Conservation (phyloP, 2,888 invertebrate species). For the Muscina levida region DNA sequence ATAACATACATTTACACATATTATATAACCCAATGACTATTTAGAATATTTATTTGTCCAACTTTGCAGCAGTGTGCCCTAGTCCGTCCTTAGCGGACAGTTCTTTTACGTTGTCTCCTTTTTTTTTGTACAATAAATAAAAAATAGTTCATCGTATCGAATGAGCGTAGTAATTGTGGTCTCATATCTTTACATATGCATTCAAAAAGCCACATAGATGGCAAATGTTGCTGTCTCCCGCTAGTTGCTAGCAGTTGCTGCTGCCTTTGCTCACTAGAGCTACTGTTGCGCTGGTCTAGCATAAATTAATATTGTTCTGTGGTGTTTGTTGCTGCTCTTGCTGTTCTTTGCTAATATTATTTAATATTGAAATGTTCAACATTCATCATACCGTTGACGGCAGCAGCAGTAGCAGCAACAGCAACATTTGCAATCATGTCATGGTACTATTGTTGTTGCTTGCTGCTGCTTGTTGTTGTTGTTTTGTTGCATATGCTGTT, state of each 20-base stretch:
- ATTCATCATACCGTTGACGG: conserved; percentile 15
- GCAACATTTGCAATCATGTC: background rate
- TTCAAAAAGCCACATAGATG: too few species aligned
- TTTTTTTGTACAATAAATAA: too few species aligned
- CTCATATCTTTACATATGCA: too few species aligned
- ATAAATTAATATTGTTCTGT: conserved; percentile 46
- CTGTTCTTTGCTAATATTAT: conserved; percentile 44
- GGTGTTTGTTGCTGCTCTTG: conserved; percentile 11
- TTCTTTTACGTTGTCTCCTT: conserved; percentile 5
- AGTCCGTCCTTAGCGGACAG: conserved; percentile 39
- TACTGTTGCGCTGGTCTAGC: conserved; percentile 37
- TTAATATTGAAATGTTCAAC: conserved; percentile 7
- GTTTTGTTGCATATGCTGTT: conserved; percentile 53
- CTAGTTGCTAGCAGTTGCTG: too few species aligned
- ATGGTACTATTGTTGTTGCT: conserved; percentile 32
- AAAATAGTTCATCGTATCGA: too few species aligned
- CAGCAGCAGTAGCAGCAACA: conserved; percentile 17
- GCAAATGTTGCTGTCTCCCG: too few species aligned
- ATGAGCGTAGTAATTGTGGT: too few species aligned
- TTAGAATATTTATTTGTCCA: conserved; percentile 21
- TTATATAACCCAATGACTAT: conserved; percentile 41
- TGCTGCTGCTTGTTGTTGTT: conserved; percentile 51
- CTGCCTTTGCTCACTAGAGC: too few species aligned
- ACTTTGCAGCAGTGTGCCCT: conserved; percentile 1
- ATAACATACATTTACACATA: conserved; percentile 42